phyloP scores from a whole-genome alignment of 2,113 vertebrate species.

The Gallinago paraguaiae region DNA sequence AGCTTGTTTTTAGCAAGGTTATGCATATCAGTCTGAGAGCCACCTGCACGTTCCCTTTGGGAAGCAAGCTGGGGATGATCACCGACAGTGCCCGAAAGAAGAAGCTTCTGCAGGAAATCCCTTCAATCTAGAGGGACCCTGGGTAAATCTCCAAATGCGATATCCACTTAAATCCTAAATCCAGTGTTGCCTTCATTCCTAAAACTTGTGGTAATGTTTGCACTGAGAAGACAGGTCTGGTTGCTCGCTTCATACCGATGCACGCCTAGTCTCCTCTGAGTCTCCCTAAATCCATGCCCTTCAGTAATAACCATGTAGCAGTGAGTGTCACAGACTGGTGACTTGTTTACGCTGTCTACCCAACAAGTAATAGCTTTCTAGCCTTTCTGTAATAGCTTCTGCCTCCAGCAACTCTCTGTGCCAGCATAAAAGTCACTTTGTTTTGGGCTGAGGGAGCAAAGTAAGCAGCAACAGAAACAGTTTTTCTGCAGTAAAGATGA shows the following conservation, averaged over 20 bases:
- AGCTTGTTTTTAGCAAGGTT: not conserved
- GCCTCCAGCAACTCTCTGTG: not conserved
- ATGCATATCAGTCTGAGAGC: not conserved
- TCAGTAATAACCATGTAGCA: not conserved
- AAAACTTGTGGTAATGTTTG: not conserved
- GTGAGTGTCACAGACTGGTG: constrained; percentile 1
- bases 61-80: not conserved
- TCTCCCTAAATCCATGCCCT: constrained; percentile 27
- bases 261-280: not conserved
- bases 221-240: not conserved
- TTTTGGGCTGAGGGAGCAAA: not conserved
- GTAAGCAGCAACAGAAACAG: not conserved
- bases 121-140: not conserved
- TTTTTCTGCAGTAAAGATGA: not conserved
- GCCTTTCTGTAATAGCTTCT: not conserved
- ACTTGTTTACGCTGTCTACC: not conserved
- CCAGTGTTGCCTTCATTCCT: not conserved
- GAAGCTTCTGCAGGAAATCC: not conserved
- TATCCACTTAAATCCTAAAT: not conserved
- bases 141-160: not conserved
- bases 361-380: not conserved
- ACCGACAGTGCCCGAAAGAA: not conserved
- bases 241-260: not conserved
- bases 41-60: not conserved
- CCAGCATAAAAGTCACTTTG: constrained; percentile 3